Evolutionary conservation across 1,140 invertebrate genomes (phyloP).

Genomic region (Lordiphosa clarofinis): DNA sequence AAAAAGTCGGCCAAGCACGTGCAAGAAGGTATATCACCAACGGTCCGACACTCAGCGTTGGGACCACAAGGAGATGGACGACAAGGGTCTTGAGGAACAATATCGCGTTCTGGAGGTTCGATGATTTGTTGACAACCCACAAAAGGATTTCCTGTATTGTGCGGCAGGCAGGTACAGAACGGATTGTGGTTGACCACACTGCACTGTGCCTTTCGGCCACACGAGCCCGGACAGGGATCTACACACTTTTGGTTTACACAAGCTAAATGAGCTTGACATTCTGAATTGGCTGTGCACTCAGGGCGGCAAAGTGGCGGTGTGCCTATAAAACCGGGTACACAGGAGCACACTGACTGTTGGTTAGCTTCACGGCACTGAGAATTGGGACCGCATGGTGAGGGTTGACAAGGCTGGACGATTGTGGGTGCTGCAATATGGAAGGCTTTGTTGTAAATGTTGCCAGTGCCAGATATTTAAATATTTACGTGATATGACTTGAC

Average conservation of each 20-base stretch:
- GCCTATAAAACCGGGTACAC: conserved; percentile 81
- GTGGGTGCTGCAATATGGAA: conserved; percentile 80
- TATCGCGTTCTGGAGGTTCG: conserved; percentile 88
- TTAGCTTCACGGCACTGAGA: conserved; percentile 84
- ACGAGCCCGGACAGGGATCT: conserved; percentile 86
- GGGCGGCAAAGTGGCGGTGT: conserved; percentile 82
- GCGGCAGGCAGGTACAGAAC: conserved; percentile 86
- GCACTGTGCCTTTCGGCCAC: conserved; percentile 87
- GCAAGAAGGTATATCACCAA: conserved; percentile 84
- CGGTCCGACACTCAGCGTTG: conserved; percentile 85
- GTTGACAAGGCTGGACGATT: conserved; percentile 84
- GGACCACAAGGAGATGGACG: conserved; percentile 88
- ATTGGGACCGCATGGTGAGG: conserved; percentile 88
- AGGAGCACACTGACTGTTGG: conserved; percentile 83
- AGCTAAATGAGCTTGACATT: conserved; percentile 84
- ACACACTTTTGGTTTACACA: conserved; percentile 86
- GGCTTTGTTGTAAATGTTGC: background rate
- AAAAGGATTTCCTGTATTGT: conserved; percentile 88
- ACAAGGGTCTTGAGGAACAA: conserved; percentile 83
- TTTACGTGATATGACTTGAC: conserved; percentile 82
- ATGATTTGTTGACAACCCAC: conserved; percentile 82
- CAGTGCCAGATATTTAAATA: conserved; percentile 35
- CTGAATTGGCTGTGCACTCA: conserved; percentile 83
- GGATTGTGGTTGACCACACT: conserved; percentile 87
- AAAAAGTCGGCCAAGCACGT: conserved; percentile 85